A percentile compares a stretch with the other conserved stretches of the same genome.
phyloP scores from a whole-genome alignment of 2,113 vertebrate species.

The Tachysurus vachellii region DNA sequence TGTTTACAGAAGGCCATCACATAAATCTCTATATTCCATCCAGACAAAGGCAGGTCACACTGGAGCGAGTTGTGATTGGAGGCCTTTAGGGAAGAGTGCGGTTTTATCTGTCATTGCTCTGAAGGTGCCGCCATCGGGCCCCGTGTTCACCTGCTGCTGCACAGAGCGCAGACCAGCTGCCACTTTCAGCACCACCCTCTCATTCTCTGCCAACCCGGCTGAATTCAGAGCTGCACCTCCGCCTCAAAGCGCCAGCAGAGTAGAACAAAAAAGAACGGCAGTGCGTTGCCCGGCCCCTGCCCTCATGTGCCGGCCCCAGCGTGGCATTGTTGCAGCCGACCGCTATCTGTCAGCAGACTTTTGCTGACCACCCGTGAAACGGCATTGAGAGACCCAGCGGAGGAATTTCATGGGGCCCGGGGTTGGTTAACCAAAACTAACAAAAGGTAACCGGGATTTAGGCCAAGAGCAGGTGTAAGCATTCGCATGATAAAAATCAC shows the following conservation, averaged over 20 bases:
- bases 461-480: slow-evolving; percentile 43
- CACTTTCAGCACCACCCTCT: slow-evolving; percentile 56
- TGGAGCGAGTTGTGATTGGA: slow-evolving; percentile 29
- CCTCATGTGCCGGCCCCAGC: slow-evolving; percentile 53
- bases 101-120: slow-evolving; percentile 58
- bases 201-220: slow-evolving; percentile 51
- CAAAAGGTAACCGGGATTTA: slow-evolving; percentile 48
- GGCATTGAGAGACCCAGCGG: slow-evolving; percentile 41
- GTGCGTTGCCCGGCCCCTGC: slow-evolving; percentile 47
- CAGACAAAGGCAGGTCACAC: slow-evolving; percentile 23
- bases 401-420: slow-evolving; percentile 46
- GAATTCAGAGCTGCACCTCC: slow-evolving; percentile 61
- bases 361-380: slow-evolving; percentile 55
- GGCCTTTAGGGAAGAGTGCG: slow-evolving; percentile 51
- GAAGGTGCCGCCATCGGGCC: slow-evolving; percentile 58
- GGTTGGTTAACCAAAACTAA: slow-evolving; percentile 47
- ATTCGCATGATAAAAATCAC: slow-evolving; percentile 34
- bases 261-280: slow-evolving; percentile 56
- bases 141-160: slow-evolving; percentile 70
- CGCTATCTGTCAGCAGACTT: slow-evolving; percentile 51
- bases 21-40: slow-evolving; percentile 4
- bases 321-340: slow-evolving; percentile 53
- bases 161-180: slow-evolving; percentile 68
- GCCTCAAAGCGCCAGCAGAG: slow-evolving; percentile 51
- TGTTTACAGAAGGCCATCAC: slow-evolving; percentile 9